A percentile compares a stretch with the other conserved stretches of the same genome.
Conservation (phyloP, 2,113 vertebrate genomes). For the Tychaedon coryphoeus region DNA sequence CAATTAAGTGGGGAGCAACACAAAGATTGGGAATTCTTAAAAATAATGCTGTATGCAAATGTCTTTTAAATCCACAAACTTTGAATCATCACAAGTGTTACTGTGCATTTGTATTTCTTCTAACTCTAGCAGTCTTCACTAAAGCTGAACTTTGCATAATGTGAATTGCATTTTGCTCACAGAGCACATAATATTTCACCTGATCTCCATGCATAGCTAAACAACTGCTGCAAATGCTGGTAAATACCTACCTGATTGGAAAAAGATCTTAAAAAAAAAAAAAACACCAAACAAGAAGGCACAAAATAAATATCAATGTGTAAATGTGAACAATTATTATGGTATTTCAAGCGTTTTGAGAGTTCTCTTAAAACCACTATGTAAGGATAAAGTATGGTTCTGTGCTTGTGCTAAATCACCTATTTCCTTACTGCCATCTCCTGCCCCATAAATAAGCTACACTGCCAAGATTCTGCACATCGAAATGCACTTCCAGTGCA, state of each 20-base stretch:
- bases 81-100: neutral
- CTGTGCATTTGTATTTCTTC: neutral
- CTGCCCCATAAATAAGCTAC: neutral
- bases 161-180: neutral
- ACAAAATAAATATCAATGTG: neutral
- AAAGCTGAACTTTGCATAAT: neutral
- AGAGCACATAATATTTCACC: neutral
- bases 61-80: neutral
- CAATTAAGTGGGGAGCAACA: neutral
- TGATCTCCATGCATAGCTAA: neutral
- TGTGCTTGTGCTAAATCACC: neutral
- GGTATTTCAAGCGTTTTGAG: neutral
- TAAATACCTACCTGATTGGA: neutral
- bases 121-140: neutral
- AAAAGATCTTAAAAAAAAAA: accelerated
- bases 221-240: neutral
- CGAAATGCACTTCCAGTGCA: neutral
- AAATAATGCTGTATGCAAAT: neutral
- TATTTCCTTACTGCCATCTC: neutral
- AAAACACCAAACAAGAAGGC: neutral
- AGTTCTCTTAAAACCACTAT: neutral
- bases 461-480: neutral
- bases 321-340: neutral
- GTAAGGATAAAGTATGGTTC: neutral
- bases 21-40: neutral